A percentile compares a stretch with the other conserved stretches of the same genome.
phyloP scores from a whole-genome alignment of 2,888 invertebrate genomes.

The Cryptops parisi region DNA sequence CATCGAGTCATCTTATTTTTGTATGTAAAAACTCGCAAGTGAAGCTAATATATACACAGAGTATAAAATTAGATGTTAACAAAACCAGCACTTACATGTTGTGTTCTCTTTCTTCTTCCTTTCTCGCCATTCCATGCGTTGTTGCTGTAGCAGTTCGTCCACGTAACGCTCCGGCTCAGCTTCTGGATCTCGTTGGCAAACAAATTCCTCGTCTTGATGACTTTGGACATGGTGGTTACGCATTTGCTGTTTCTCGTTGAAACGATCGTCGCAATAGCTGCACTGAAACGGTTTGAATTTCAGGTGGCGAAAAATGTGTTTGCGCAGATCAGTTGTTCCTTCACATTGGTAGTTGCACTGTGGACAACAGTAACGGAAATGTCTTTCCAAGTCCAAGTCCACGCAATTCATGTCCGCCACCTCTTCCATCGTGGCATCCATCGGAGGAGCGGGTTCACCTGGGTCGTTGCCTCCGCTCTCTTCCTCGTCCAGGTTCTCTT shows the following conservation, averaged over 20 bases:
- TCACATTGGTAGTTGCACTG: constrained; percentile 13
- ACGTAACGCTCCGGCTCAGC: constrained; percentile 9
- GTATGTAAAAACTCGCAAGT: too few relatives aligned
- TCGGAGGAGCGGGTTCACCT: background rate
- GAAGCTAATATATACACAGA: too few relatives aligned
- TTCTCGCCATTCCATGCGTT: constrained; percentile 10
- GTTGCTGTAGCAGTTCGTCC: constrained; percentile 9
- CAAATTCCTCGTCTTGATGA: constrained; percentile 9
- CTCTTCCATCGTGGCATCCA: background rate
- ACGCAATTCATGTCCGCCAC: background rate
- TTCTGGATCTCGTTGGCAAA: constrained; percentile 7
- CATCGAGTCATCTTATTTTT: too few relatives aligned
- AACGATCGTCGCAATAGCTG: constrained; percentile 1
- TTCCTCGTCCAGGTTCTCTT: background rate
- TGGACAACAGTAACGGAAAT: constrained; percentile 11
- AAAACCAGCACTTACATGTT: too few relatives aligned
- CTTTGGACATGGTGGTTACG: constrained; percentile 7
- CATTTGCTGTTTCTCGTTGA: constrained; percentile 12
- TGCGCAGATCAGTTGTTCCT: constrained; percentile 11
- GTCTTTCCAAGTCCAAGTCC: background rate
- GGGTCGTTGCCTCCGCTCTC: background rate
- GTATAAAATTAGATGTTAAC: too few relatives aligned
- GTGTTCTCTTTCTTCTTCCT: constrained; percentile 10
- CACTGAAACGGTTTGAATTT: constrained; percentile 14
- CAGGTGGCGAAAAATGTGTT: constrained; percentile 14